Conservation (phyloP, 2,797 vertebrate genomes). For the Peromyscus aztecus region DNA sequence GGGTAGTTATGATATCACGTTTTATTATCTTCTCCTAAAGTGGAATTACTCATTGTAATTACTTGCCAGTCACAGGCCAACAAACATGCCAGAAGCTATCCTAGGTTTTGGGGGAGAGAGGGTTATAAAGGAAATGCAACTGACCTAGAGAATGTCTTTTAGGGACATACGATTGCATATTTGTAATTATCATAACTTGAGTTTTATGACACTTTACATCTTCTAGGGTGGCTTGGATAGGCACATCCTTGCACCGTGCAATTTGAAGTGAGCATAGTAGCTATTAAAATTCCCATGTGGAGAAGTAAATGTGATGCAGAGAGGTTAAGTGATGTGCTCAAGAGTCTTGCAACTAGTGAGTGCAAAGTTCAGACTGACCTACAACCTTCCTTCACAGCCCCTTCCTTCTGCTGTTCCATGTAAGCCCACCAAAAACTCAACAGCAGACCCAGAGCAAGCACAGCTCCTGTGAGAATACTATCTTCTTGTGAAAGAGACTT, state of each 20-base stretch:
- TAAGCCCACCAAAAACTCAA: not conserved
- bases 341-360: not conserved
- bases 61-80: conserved; percentile 90
- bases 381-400: too few relatives aligned
- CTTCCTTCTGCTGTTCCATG: not conserved
- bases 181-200: conserved; percentile 69
- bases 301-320: not conserved
- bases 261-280: conserved; percentile 25
- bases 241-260: not conserved
- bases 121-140: conserved; percentile 63
- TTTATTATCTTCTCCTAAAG: conserved; percentile 90
- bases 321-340: not conserved
- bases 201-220: conserved; percentile 53
- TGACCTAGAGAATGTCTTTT: conserved; percentile 78
- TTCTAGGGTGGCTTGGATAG: conserved; percentile 17
- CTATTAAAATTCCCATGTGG: conserved; percentile 41
- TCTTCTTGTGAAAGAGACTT: not conserved
- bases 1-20: conserved; percentile 89
- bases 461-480: not conserved
- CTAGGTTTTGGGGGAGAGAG: conserved; percentile 24
- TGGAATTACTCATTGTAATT: conserved; percentile 91
- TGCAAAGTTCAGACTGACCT: not conserved
- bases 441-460: not conserved
- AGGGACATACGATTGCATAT: conserved; percentile 67
- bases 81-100: conserved; percentile 86